A percentile compares a stretch with the other conserved stretches of the same genome.
phyloP scores from a whole-genome alignment of 2,888 invertebrate species.

The Drosophila tanythrix region DNA sequence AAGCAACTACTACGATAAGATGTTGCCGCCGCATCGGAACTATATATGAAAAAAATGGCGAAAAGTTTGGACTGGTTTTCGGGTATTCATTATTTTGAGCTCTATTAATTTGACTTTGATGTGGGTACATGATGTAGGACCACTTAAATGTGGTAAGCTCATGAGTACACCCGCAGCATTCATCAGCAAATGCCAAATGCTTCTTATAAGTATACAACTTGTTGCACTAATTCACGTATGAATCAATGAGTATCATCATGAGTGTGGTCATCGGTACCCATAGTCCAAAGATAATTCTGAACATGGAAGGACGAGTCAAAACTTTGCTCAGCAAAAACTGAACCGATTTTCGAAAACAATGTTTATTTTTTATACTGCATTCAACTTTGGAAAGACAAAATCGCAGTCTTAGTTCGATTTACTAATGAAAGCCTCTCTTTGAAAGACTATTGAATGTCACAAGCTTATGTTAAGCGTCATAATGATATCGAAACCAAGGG shows the following conservation, averaged over 20 bases:
- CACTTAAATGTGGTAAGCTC: background rate
- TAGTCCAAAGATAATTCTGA: background rate
- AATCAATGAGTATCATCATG: background rate
- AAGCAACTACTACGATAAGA: slow-evolving; percentile 10
- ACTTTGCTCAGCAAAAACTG: background rate
- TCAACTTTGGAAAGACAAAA: background rate
- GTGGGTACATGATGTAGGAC: background rate
- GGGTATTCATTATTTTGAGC: slow-evolving; percentile 6
- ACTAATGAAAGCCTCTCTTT: background rate
- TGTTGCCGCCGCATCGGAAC: background rate
- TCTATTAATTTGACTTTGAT: background rate
- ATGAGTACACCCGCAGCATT: background rate
- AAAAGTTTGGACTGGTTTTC: slow-evolving; percentile 22
- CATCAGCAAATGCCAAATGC: background rate
- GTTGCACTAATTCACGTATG: background rate
- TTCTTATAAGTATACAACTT: background rate
- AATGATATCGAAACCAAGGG: no score
- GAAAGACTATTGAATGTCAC: background rate
- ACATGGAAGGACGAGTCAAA: background rate
- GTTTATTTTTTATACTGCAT: background rate
- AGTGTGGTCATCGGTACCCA: background rate
- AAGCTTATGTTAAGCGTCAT: background rate
- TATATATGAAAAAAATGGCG: background rate
- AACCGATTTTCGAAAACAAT: background rate
- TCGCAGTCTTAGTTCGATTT: background rate